Evolutionary conservation across 2,113 vertebrate species (phyloP).

Genomic region (Etheostoma spectabile): DNA sequence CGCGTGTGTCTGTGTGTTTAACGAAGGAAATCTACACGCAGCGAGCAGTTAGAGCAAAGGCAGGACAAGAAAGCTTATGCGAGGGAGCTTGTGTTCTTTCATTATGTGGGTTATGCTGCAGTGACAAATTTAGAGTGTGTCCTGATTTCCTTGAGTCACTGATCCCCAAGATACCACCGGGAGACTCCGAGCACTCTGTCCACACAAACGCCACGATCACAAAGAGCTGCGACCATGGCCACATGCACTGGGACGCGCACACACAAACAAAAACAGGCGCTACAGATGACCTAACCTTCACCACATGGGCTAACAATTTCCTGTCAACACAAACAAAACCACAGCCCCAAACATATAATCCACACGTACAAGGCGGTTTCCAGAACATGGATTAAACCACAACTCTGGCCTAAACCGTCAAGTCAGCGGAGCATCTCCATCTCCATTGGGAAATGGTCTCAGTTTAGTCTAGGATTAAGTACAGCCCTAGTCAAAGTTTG

Average conservation of each 20-base stretch:
- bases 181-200: slow-evolving; percentile 73
- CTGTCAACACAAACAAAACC: slow-evolving; percentile 73
- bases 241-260: slow-evolving; percentile 16
- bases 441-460: slow-evolving; percentile 36
- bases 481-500: slow-evolving; percentile 61
- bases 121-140: slow-evolving; percentile 88
- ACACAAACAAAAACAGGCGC: slow-evolving; percentile 39
- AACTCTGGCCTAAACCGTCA: slow-evolving; percentile 24
- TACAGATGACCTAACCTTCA: slow-evolving; percentile 56
- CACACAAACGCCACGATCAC: slow-evolving; percentile 63
- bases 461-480: slow-evolving; percentile 61
- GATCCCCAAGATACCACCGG: slow-evolving; percentile 81
- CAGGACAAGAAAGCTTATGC: slow-evolving; percentile 36
- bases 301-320: slow-evolving; percentile 75
- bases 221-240: slow-evolving; percentile 51
- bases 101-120: slow-evolving; percentile 88
- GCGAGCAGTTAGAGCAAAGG: slow-evolving; percentile 35
- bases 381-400: slow-evolving; percentile 46
- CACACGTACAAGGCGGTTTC: slow-evolving; percentile 71
- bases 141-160: slow-evolving; percentile 86
- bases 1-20: slow-evolving; percentile 17
- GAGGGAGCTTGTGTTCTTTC: slow-evolving; percentile 74
- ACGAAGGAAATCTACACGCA: slow-evolving; percentile 32
- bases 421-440: slow-evolving; percentile 40
- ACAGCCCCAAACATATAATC: slow-evolving; percentile 76